Percentiles rank a stretch among this genome's conserved stretches.
Conservation (phyloP, 2,888 invertebrate genomes). For the Sipha maydis region DNA sequence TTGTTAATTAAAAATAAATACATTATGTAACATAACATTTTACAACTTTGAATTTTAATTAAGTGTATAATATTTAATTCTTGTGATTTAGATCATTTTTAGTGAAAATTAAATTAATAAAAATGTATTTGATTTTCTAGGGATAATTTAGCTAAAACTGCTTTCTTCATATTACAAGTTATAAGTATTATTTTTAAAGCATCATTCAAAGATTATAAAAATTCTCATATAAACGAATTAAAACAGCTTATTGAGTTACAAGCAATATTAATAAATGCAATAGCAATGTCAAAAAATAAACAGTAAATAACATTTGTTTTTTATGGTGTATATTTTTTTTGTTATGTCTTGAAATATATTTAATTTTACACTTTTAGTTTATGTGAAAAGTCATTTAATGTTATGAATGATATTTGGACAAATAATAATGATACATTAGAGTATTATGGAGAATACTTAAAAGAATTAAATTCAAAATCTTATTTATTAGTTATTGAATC, state of each 20-base stretch:
- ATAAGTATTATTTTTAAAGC: conserved; percentile 49
- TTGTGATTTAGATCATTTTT: too few species aligned
- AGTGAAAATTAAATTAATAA: not conserved
- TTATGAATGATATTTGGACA: conserved; percentile 52
- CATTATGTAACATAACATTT: too few species aligned
- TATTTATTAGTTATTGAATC: conserved; percentile 55
- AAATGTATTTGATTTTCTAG: conserved; percentile 7
- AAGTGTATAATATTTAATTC: too few species aligned
- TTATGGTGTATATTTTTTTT: not conserved
- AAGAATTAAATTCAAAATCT: conserved; percentile 37
- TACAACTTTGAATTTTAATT: too few species aligned
- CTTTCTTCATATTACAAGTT: conserved; percentile 39
- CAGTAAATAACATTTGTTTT: conserved; percentile 19
- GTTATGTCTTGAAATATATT: not conserved
- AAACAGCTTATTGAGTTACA: conserved; percentile 49
- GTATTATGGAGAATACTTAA: conserved; percentile 55
- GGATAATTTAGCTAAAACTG: conserved; percentile 56
- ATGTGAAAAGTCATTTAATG: conserved; percentile 46
- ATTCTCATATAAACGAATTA: conserved; percentile 25
- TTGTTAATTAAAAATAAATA: too few species aligned
- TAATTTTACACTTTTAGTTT: conserved; percentile 22
- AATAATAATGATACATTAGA: conserved; percentile 27
- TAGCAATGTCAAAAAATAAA: conserved; percentile 47
- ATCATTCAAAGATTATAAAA: conserved; percentile 33
- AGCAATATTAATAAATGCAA: conserved; percentile 42